Evolutionary conservation across 2,113 vertebrate genomes (phyloP), one percentile per base, ranked within the genome.

Genomic region (Coracopsis vasa): DNA sequence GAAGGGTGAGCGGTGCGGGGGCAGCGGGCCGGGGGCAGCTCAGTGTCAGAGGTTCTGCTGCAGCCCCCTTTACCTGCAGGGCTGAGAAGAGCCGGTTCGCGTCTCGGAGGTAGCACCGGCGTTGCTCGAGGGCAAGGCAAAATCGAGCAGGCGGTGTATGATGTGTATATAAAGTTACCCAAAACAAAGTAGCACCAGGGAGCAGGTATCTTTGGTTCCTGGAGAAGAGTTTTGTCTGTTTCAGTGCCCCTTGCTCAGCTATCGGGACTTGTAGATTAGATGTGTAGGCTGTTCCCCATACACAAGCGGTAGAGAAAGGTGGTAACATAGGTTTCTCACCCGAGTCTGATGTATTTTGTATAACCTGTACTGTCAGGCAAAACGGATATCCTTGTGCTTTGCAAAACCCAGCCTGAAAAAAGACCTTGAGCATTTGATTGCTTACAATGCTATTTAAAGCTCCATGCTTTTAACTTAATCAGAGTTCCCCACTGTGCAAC

Each of bases 1-100:
- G 98, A 98, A 35, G 98, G 98, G 98, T 98, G 91, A 98, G 98
- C 77, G 51, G 44, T 8, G 28, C 35, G 4, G 87, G 66, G 35
- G 62, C 35, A 41, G 10, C 13, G 54, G 54, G 31, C 53, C n/a
- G 39, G 8, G 11, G 5, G 11, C 13, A 2, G 7, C 16, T 28
- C 14, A 21, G 24, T 3, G 60, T 9, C 44, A 2, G 50, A 3
- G 66, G 33, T 29, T 21, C n/a, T 17, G 39, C 56, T 29, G 1
- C 51, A 12, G 42, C 9, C 21, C 25, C 13, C 24, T 18, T 31
- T 23, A 12, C 8, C 39, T 4, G 6, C 4, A 9, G 66, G 33
- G 56, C 31, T 41, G 13, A 7, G 50, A 5, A 45, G 21, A 44
- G 58, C 13, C n/a, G 67, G 45, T 20, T n/a, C 27, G 24, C 17